These are phyloP conservation scores for Mycalesis mineus DNA, from an alignment of 2,888 invertebrate species.

Conservation along the genomic window DNA sequence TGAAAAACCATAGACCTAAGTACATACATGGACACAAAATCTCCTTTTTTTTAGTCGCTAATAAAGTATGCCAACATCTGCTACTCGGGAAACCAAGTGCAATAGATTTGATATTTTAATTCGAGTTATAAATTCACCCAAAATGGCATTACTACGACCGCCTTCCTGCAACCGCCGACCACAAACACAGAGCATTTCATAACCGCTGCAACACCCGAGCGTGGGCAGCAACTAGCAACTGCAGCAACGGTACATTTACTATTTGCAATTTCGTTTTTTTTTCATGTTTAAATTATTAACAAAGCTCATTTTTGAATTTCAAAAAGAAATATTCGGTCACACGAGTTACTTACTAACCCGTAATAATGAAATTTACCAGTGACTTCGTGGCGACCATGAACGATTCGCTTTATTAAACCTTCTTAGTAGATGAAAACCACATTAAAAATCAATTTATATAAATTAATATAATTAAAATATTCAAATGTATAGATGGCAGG, in stretches of 20 bases:
- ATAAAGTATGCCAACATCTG: no score
- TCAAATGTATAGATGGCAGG: no score
- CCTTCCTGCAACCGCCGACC: slow-evolving; percentile 7
- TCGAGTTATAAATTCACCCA: not conserved
- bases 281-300: not conserved
- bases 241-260: not conserved
- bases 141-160: slow-evolving; percentile 5
- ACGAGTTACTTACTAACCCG: no score
- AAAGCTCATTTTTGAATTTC: not conserved
- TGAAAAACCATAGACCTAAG: no score
- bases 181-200: slow-evolving; percentile 1
- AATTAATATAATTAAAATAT: no score
- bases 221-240: not conserved
- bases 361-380: not conserved
- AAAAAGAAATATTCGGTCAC: no score
- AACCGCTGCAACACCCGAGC: not conserved
- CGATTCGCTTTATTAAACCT: no score
- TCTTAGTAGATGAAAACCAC: no score
- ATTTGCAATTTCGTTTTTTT: not conserved
- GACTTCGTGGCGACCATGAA: no score
- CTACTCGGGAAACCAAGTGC: not conserved
- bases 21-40: no score
- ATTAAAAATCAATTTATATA: no score
- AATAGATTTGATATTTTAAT: not conserved
- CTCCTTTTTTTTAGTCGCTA: no score